These are phyloP conservation scores for Drosophila atroscutellata DNA, from an alignment of 2,888 invertebrate genomes.

Conservation along the genomic window DNA sequence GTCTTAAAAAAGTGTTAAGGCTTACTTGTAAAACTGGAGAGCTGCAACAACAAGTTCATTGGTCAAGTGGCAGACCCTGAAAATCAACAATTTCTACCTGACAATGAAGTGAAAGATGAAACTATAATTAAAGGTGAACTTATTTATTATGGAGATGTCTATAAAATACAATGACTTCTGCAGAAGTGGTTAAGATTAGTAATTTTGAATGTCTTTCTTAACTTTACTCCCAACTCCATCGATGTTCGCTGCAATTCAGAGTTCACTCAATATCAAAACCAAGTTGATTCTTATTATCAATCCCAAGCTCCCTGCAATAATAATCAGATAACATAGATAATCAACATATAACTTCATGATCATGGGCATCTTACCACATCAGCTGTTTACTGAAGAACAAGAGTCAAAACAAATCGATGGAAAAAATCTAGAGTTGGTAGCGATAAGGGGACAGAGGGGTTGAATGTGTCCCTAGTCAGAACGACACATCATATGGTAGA, in stretches of 20 bases:
- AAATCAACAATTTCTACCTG: constrained; percentile 2
- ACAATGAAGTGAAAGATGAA: constrained; percentile 14
- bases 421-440: constrained; percentile 31
- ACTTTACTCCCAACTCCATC: background rate
- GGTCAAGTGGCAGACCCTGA: constrained; percentile 48
- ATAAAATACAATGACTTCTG: background rate
- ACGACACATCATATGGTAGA: constrained; percentile 59
- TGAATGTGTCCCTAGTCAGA: constrained; percentile 3
- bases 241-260: background rate
- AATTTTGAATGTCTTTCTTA: background rate
- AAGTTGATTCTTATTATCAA: background rate
- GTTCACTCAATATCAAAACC: background rate
- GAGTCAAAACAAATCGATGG: constrained; percentile 38
- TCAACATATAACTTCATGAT: background rate
- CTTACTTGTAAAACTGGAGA: constrained; percentile 30
- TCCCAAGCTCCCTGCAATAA: background rate
- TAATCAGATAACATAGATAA: background rate
- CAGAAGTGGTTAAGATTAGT: background rate
- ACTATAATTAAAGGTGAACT: background rate
- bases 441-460: constrained; percentile 4
- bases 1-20: constrained; percentile 51
- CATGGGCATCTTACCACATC: constrained; percentile 10
- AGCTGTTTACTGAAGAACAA: constrained; percentile 42
- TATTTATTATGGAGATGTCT: background rate
- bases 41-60: constrained; percentile 42